A percentile compares a stretch with the other conserved stretches of the same genome.
These are phyloP conservation scores for Rhynchotus rufescens DNA, from an alignment of 2,797 vertebrate species.

Conservation along the genomic window DNA sequence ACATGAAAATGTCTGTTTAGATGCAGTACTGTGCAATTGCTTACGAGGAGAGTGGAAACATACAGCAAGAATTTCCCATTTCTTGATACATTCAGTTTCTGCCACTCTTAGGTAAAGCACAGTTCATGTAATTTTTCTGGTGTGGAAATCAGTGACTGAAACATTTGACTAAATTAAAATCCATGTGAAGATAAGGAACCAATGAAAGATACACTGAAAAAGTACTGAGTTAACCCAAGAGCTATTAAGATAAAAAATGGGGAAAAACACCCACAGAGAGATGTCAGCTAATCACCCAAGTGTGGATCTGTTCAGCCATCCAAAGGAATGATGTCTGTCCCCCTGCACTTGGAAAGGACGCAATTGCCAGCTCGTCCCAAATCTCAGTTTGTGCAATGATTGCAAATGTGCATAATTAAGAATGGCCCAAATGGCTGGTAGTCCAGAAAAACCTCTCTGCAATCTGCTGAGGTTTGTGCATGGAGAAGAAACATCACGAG, in stretches of 20 bases:
- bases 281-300: conserved; percentile 10
- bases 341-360: background rate
- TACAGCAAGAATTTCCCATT: background rate
- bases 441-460: conserved; percentile 7
- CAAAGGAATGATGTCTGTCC: background rate
- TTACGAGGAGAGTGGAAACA: background rate
- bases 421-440: conserved; percentile 28
- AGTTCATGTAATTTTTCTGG: background rate
- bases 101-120: background rate
- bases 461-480: conserved; percentile 19
- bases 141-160: background rate
- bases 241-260: background rate
- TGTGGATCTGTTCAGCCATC: conserved; percentile 8
- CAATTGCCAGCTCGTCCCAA: conserved; percentile 2
- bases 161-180: background rate
- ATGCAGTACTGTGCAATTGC: background rate
- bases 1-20: background rate
- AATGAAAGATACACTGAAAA: background rate
- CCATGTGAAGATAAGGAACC: background rate
- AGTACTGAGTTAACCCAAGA: background rate
- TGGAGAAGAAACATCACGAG: background rate
- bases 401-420: conserved; percentile 34
- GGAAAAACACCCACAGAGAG: background rate
- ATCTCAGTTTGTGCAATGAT: conserved; percentile 5
- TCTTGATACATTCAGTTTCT: background rate